Base-by-base conservation (phyloP, 1,140 invertebrate genomes). In the Aphelenchoides fujianensis region DNA sequence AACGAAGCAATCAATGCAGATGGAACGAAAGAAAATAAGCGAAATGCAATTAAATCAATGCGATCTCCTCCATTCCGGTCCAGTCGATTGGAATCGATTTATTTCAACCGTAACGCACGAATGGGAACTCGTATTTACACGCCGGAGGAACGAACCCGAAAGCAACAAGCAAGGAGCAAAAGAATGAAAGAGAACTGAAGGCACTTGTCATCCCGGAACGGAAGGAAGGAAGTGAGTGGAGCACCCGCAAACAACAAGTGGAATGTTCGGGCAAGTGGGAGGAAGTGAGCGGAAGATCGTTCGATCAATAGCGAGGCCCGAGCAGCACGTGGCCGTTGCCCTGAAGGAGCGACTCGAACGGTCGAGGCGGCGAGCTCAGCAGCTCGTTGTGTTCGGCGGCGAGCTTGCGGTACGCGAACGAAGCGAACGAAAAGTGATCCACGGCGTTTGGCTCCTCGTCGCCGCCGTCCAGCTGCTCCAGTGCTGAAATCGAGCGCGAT, bases 321-420 rank as follows among this genome's bases (percentile, higher is more conserved):
- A 37, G 19, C 30, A 72, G 7, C 23, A 76, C 74, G 68, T 76
- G 74, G 35, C 66, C 75, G 31, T 36, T 34, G 19, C 74, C 74
- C 27, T 31, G 66, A 59, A 78, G 67, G 35, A 75, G 19, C n/a
- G 74, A 71, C 32, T 28, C 35, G 59, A 76, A 76, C 3, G 72
- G 34, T 34, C 54, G 72, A 34, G 75, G n/a, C 19, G 32, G 35
- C 27, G 77, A 74, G n/a, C 54, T 70, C 2, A 77, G 78, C 16
- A 77, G 62, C 12, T 79, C 55, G 62, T 79, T 62, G n/a, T 74
- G 63, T 71, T 77, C 66, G 9, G 48, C 37, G 9, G 75, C 59
- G 9, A 80, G 52, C n/a, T 48, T n/a, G 16, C 68, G 53, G 53
- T 80, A 77, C 9, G 63, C 52, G 53, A 79, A 77, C 7, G 73